Base-by-base conservation (phyloP, 2,113 vertebrate species). In the Dendropsophus ebraccatus region DNA sequence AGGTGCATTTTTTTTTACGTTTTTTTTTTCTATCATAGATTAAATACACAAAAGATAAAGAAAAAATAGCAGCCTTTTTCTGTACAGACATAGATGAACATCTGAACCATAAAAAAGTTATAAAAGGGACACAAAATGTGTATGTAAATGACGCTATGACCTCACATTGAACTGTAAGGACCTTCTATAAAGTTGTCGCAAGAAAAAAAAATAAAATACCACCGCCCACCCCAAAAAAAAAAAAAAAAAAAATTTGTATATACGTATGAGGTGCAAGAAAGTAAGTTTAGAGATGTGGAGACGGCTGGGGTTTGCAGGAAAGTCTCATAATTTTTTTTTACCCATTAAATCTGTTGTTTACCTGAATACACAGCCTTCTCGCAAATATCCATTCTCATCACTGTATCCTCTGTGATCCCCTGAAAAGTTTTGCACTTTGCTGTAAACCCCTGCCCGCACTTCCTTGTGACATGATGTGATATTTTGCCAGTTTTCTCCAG, bases 11-110 rank as follows among this genome's bases (percentile, higher is more conserved):
- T 77, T 95, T 95, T 92, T 89, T 87, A 89, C 16, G 32, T 95
- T 95, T 93, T 37, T 94, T 58, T 90, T 88, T 90, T 86, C n/a
- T 81, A 73, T 93, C 92, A 94, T 95, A 94, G 93, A 96, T 95
- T 96, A 95, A 94, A 97, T 96, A 95, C 96, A 95, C 94, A 96
- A 95, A 95, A 96, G 96, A 96, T 94, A 93, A 96, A 97, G 95
- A 96, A 95, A 94, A 95, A 94, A 97, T 97, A 99, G 97, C 97
- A 99, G 97, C 97, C 96, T 93, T 95, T 70, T 97, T 96, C 95
- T 98, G 96, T 97, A 97, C 96, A 97, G 95, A 97, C 95, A 95
- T 96, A 99, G 95, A 96, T 96, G 95, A 97, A 96, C 95, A 96
- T 97, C 94, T 95, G 95, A 98, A 97, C 94, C 89, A 91, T 98